Base-by-base conservation (phyloP, 2,113 vertebrate species). In the Cariama cristata region DNA sequence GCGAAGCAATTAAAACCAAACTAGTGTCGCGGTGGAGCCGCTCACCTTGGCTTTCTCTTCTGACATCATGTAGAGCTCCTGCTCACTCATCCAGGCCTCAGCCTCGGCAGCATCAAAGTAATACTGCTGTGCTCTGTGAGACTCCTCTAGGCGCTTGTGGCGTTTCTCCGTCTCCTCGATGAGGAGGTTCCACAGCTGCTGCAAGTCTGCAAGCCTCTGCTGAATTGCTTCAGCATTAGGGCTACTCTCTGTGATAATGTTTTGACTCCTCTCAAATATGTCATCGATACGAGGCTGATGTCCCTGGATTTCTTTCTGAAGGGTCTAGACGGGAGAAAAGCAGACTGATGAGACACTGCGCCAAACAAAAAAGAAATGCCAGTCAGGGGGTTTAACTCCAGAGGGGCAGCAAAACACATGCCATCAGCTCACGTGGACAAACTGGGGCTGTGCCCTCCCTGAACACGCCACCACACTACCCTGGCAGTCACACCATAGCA, bases 41-140 rank as follows among this genome's bases (percentile, higher is more conserved):
- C 95, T 97, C 91, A 99, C 99, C 99, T 99, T 99, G 90, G 99
- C 99, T 97, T 99, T 99, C 98, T 99, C 99, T 96, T 99, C 99
- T 12, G 99, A 99, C 99, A 99, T 99, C 99, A 99, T 99, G 95
- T 99, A 99, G 21, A 99, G 99, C 95, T 99, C 99, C 97, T 99
- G 99, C 81, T 99, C 99, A 1, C 99, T 99, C 99, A 99, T 99
- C 99, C 99, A 99, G 12, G 99, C 99, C 97, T 99, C 99, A 0
- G 99, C 99, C 97, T 99, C 99, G 0, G 99, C 99, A 0, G 99
- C 99, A 6, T 99, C 99, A 0, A 99, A 99, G 98, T 99, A 99
- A 97, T 99, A 99, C 96, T 99, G 99, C 98, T 99, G 99, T 9
- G 99, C 99, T 71, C 98, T 97, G 98, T 99, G 99, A 0, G 99